Evolutionary conservation across 2,888 invertebrate species (phyloP).

Genomic region (Tyria jacobaeae): DNA sequence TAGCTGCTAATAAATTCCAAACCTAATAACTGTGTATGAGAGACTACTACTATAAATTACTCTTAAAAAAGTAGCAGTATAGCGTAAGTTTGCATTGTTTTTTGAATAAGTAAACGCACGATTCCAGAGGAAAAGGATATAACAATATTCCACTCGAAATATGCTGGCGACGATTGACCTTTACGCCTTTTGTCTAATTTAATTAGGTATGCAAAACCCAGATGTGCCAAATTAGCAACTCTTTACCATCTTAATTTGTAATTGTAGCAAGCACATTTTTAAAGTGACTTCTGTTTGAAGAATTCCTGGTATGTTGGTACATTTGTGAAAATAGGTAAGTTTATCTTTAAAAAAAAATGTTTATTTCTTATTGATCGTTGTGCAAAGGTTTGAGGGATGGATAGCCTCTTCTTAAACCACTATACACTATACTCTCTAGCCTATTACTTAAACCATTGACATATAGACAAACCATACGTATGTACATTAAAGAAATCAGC

Average conservation of each 20-base stretch:
- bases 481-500: neutral
- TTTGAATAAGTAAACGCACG: neutral
- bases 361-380: neutral
- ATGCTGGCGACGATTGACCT: neutral
- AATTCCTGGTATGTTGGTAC: no score
- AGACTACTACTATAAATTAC: neutral
- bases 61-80: neutral
- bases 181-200: neutral
- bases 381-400: neutral
- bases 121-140: neutral
- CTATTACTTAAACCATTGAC: neutral
- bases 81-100: no score
- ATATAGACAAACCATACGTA: neutral
- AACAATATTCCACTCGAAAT: neutral
- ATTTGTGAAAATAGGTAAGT: neutral
- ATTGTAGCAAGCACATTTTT: neutral
- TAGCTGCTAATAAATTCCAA: no score
- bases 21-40: no score
- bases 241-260: neutral
- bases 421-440: no score
- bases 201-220: neutral
- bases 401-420: no score
- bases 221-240: neutral
- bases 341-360: neutral
- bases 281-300: neutral